Evolutionary conservation across 2,888 invertebrate species (phyloP).

Genomic region (Boloria euphrosyne): DNA sequence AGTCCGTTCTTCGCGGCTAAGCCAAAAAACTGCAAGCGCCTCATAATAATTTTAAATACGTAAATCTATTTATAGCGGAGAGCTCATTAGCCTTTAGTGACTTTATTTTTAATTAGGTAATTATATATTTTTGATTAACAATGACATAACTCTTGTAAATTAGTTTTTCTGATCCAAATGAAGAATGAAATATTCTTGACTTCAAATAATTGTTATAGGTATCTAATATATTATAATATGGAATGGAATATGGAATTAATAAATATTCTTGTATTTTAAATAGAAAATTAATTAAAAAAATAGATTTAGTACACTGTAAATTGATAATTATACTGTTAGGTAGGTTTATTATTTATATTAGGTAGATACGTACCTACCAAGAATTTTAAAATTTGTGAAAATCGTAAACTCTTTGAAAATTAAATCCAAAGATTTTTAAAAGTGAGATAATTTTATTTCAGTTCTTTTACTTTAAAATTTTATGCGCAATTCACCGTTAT

Average conservation of each 20-base stretch:
- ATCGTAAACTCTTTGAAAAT: conserved; percentile 5
- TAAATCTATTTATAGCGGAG: conserved; percentile 63
- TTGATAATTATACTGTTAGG: too few relatives aligned
- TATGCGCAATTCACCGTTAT: conserved; percentile 41
- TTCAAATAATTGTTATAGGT: too few relatives aligned
- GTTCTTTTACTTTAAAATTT: conserved; percentile 35
- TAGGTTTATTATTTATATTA: too few relatives aligned
- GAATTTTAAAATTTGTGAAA: conserved; percentile 7
- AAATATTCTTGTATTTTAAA: too few relatives aligned
- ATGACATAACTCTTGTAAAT: too few relatives aligned
- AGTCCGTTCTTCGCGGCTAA: conserved; percentile 53
- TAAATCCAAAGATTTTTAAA: conserved; percentile 9
- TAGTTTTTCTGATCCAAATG: too few relatives aligned
- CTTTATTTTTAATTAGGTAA: not conserved
- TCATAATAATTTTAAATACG: conserved; percentile 68
- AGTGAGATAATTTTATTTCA: conserved; percentile 19
- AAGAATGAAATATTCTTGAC: too few relatives aligned
- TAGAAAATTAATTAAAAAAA: too few relatives aligned
- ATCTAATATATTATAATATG: too few relatives aligned
- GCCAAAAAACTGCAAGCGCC: conserved; percentile 68
- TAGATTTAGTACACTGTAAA: too few relatives aligned
- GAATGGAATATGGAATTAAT: too few relatives aligned
- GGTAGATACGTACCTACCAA: too few relatives aligned
- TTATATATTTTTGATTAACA: not conserved
- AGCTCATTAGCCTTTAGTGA: conserved; percentile 58